Conservation (phyloP, 2,888 invertebrate genomes). For the Caenorhabditis plicata region DNA sequence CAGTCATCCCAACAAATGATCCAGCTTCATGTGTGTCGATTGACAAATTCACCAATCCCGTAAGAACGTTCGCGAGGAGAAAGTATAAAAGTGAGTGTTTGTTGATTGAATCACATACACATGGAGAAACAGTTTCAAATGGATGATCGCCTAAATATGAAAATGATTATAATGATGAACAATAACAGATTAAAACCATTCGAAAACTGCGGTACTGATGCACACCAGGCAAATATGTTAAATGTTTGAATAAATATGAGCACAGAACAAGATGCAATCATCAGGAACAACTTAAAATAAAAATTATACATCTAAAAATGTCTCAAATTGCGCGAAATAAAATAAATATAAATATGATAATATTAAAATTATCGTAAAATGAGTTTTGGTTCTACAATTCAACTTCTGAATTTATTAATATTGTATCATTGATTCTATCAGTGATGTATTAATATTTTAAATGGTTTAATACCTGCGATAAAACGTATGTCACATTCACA, state of each 20-base stretch:
- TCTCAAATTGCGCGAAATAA: not conserved
- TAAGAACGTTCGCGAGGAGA: slow-evolving; percentile 79
- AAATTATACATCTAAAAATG: not conserved
- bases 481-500: slow-evolving; percentile 80
- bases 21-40: slow-evolving; percentile 5
- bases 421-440: too few species aligned
- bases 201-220: slow-evolving; percentile 42
- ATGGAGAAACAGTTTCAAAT: slow-evolving; percentile 42
- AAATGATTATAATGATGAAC: not conserved
- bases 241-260: slow-evolving; percentile 42
- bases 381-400: too few species aligned
- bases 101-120: slow-evolving; percentile 49
- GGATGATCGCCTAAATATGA: slow-evolving; percentile 51
- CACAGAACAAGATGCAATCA: slow-evolving; percentile 24
- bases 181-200: slow-evolving; percentile 20
- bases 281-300: slow-evolving; percentile 29
- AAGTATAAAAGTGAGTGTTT: slow-evolving; percentile 78
- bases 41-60: slow-evolving; percentile 71
- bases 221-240: slow-evolving; percentile 39
- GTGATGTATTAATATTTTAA: too few species aligned
- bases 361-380: too few species aligned
- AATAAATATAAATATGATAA: too few species aligned
- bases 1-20: too few species aligned
- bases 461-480: slow-evolving; percentile 72
- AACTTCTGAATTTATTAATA: too few species aligned